Evolutionary conservation across 2,113 vertebrate genomes (phyloP), one percentile per base, ranked within the genome.

Genomic region (Psammodynastes pulverulentus): DNA sequence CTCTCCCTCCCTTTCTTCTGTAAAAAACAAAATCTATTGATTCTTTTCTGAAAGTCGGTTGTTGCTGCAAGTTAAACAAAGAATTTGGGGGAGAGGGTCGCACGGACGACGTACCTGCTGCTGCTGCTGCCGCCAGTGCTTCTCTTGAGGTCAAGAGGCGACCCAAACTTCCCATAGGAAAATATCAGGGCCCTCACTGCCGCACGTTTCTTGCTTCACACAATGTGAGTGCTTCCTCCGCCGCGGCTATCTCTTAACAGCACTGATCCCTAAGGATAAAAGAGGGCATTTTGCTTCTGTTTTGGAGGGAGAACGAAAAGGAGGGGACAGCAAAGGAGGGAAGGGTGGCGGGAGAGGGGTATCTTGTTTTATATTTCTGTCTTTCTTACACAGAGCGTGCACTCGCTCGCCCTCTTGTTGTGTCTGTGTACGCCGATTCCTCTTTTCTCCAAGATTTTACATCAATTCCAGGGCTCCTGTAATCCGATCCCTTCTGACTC

Each of bases 401-500:
- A 56, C 79, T 56, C 90, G 24, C 52, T 17, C 62, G 24, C 72
- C 46, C 88, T 39, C 87, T 39, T 53, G 12, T 58, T 43, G 67
- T 24, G 10, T 56, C 87, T 1, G 90, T 15, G 92, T 88, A 86
- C 15, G 94, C 0, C 91, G 51, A 95, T 24, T 91, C 23, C 84
- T 86, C 39, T n/a, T 51, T 79, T 88, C 48, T 72, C 58, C 86
- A 39, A 87, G 85, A 87, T 52, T 97, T 94, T 94, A 95, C 97
- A 96, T 96, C 96, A 93, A 96, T 95, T 94, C 90, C 96, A 93
- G 95, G 88, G 97, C 95, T 95, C 97, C 89, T 97, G 97, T 97
- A 98, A 97, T 89, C 96, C 93, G 97, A 98, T 97, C 97, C 97
- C 94, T 72, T 92, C 97, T 97, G 97, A 97, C 96, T 97, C 97